Conservation (phyloP, 1,140 invertebrate genomes). For the Radopholus similis region DNA sequence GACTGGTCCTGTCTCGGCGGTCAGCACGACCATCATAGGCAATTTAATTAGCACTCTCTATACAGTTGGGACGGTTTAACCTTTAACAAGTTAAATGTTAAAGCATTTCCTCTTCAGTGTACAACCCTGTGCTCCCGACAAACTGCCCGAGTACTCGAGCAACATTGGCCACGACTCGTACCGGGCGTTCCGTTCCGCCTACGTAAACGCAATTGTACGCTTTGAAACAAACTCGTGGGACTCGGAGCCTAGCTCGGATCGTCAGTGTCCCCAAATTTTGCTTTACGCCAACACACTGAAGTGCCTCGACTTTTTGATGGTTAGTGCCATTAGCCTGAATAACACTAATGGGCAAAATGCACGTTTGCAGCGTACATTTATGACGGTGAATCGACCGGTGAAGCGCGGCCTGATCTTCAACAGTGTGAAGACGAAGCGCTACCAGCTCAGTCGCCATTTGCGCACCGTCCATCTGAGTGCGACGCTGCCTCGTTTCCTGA, state of each 20-base stretch:
- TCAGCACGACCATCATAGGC: conserved; percentile 79
- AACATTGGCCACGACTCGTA: conserved; percentile 77
- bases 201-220: conserved; percentile 79
- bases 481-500: conserved; percentile 81
- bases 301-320: conserved; percentile 56
- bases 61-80: too few relatives aligned
- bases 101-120: too few relatives aligned
- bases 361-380: conserved; percentile 72
- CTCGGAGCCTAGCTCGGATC: conserved; percentile 5
- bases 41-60: too few relatives aligned
- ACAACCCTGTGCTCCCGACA: conserved; percentile 89
- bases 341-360: background rate
- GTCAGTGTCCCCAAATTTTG: conserved; percentile 46
- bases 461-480: conserved; percentile 77
- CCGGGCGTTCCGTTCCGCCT: conserved; percentile 84
- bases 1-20: conserved; percentile 86
- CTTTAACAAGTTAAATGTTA: too few relatives aligned
- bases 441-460: conserved; percentile 87
- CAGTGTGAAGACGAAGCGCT: conserved; percentile 76
- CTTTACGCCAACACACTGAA: conserved; percentile 58
- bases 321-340: background rate
- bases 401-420: conserved; percentile 80
- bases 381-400: conserved; percentile 86
- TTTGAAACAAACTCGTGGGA: conserved; percentile 76
- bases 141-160: conserved; percentile 91